Evolutionary conservation across 2,888 invertebrate species (phyloP), one percentile per base, ranked within the genome.

Genomic region (Lamproptera curius): DNA sequence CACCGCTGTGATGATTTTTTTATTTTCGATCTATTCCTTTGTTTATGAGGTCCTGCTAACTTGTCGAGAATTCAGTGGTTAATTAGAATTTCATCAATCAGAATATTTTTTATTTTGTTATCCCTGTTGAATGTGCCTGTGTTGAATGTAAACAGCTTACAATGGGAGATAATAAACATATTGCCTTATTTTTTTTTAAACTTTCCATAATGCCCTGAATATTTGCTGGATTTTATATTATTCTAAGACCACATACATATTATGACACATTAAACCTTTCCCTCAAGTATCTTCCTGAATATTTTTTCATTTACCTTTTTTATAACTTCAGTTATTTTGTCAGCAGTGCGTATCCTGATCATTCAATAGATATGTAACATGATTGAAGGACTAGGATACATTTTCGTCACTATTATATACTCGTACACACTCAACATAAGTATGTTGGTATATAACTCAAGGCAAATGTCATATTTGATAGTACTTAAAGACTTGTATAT

Each of bases 91-190:
- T 82, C 83, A 78, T 77, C 75, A 82, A 85, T 82, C 77, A 75
- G 73, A 78, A 79, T 80, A 78, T 83, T 86, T 85, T 85, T 84
- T 85, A 85, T 84, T 85, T 85, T 84, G 85, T 83, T 85, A 81
- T 80, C 84, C 85, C 80, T 78, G 70, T 77, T 72, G 49, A 68
- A 75, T 81, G 73, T 82, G 83, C 79, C 82, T 81, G 71, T 83
- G 77, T 81, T 75, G 65, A 74, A 76, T 83, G 76, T 84, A 76
- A 73, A 68, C 77, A 76, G 76, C 73, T 76, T 77, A 75, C 76
- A 76, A 70, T 84, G 84, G 84, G 82, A 83, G 81, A 82, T 83
- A 82, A 82, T 81, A 82, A 80, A 78, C 70, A 71, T 76, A 79
- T 83, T 83, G 84, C 84, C 83, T 84, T 81, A 82, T 76, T 78